Conservation (phyloP, 2,888 invertebrate species). For the Heliconius ismenius region DNA sequence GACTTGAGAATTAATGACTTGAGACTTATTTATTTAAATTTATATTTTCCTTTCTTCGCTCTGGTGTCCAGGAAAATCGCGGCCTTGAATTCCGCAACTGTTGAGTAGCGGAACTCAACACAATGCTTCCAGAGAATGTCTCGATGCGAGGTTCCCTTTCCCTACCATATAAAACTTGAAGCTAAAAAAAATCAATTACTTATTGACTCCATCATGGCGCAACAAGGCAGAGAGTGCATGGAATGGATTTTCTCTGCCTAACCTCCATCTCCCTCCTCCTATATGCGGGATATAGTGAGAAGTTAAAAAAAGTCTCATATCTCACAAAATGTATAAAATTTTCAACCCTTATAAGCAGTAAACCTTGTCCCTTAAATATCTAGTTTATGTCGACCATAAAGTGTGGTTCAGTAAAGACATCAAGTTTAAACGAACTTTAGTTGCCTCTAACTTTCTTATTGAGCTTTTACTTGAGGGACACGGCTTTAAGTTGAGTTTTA, state of each 20-base stretch:
- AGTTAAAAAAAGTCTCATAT: neutral
- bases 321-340: slow-evolving; percentile 13
- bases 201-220: no score
- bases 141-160: no score
- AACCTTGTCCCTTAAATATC: slow-evolving; percentile 29
- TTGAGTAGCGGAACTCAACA: no score
- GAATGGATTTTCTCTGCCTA: neutral
- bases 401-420: slow-evolving; percentile 32
- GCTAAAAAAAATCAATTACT: no score
- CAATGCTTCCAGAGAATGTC: no score
- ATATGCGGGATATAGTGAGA: neutral
- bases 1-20: no score
- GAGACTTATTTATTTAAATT: no score
- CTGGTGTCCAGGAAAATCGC: no score
- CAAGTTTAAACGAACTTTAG: slow-evolving; percentile 34
- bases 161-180: no score
- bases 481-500: slow-evolving; percentile 2
- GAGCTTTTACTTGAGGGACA: slow-evolving; percentile 28
- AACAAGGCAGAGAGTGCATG: no score
- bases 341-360: slow-evolving; percentile 7
- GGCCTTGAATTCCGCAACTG: no score
- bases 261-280: neutral
- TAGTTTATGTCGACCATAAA: slow-evolving; percentile 36
- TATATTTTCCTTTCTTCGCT: no score
- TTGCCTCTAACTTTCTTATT: slow-evolving; percentile 38